phyloP scores from a whole-genome alignment of 2,888 invertebrate species.

The Conistra vaccinii region DNA sequence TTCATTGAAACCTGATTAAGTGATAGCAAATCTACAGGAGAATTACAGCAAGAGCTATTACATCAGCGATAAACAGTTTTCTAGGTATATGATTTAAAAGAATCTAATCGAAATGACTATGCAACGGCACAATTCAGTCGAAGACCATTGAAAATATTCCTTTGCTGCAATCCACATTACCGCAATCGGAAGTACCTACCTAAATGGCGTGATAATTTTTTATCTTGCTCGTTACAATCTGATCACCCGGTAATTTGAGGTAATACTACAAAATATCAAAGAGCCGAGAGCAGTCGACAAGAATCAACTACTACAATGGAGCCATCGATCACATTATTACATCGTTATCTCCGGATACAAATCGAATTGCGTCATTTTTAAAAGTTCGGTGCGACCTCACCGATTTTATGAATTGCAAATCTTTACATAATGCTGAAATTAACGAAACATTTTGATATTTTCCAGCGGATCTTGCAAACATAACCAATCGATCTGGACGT shows the following conservation, averaged over 20 bases:
- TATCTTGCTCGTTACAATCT: slow-evolving; percentile 26
- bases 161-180: not conserved
- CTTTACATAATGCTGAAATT: not conserved
- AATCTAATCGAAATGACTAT: not conserved
- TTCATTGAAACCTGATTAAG: slow-evolving; percentile 15
- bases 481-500: no score
- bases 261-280: slow-evolving; percentile 23
- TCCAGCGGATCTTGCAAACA: not conserved
- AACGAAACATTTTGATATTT: not conserved
- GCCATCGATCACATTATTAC: slow-evolving; percentile 19
- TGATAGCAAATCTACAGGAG: slow-evolving; percentile 10
- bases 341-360: not conserved
- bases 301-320: slow-evolving; percentile 30
- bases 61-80: slow-evolving; percentile 7
- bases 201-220: not conserved
- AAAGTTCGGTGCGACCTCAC: not conserved
- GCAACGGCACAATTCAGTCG: slow-evolving; percentile 4
- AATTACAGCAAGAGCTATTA: not conserved
- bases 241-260: slow-evolving; percentile 12
- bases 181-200: not conserved
- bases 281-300: slow-evolving; percentile 33
- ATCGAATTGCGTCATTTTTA: slow-evolving; percentile 13
- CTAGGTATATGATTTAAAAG: slow-evolving; percentile 2
- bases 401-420: not conserved
- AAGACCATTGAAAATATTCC: not conserved